Evolutionary conservation across 1,140 invertebrate genomes (phyloP).

Genomic region (Octopus bimaculoides): DNA sequence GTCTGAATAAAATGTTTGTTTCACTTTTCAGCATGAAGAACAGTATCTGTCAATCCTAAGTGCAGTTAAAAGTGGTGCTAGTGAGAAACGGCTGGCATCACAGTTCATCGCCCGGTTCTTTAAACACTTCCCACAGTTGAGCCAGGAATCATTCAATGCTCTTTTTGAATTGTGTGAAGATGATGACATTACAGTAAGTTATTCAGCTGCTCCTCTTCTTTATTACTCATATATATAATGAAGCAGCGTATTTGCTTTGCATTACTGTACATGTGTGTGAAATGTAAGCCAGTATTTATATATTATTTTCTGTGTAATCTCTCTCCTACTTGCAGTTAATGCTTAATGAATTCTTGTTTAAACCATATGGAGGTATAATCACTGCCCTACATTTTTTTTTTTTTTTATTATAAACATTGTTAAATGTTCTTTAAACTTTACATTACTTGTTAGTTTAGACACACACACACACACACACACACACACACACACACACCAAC

Average conservation of each 20-base stretch:
- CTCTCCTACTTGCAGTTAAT: too few relatives aligned
- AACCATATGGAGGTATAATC: too few relatives aligned
- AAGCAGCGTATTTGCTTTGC: too few relatives aligned
- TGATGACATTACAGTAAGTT: constrained; percentile 68
- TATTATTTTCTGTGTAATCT: neutral
- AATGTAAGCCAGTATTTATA: neutral
- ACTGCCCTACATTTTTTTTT: too few relatives aligned
- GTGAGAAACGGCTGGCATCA: constrained; percentile 88
- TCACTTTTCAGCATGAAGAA: constrained; percentile 75
- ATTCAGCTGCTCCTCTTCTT: neutral
- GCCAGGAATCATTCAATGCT: constrained; percentile 84
- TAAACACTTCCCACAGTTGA: constrained; percentile 82
- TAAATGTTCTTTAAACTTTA: too few relatives aligned
- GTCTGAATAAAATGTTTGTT: too few relatives aligned
- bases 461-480: too few relatives aligned
- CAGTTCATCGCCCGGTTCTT: constrained; percentile 95
- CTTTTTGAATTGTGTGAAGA: constrained; percentile 94
- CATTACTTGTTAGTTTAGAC: too few relatives aligned
- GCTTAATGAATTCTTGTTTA: too few relatives aligned
- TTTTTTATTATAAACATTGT: too few relatives aligned
- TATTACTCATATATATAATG: too few relatives aligned
- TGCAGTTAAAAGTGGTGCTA: constrained; percentile 61
- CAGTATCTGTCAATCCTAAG: constrained; percentile 83
- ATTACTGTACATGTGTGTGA: neutral
- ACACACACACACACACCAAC: too few relatives aligned